Percentiles rank a stretch among this genome's conserved stretches.
Conservation (phyloP, 2,113 vertebrate species). For the Apodemus speciosus region DNA sequence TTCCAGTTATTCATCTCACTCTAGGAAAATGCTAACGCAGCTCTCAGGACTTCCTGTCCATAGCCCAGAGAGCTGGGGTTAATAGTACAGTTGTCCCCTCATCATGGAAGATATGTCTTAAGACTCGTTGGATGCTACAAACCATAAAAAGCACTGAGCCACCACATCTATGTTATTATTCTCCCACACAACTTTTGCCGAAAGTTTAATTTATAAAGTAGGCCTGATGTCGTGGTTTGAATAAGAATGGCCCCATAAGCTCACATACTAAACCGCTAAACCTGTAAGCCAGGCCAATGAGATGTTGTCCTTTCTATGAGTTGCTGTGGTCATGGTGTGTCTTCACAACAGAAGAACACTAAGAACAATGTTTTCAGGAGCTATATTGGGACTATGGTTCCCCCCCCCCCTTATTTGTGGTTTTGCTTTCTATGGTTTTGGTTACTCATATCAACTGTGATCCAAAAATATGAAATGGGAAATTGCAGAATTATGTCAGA, state of each 20-base stretch:
- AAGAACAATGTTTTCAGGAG: not conserved
- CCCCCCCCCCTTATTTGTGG: not conserved
- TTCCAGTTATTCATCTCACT: not conserved
- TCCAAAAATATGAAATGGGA: not conserved
- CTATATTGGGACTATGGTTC: too few relatives aligned
- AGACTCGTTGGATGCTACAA: not conserved
- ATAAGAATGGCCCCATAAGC: not conserved
- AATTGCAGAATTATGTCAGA: not conserved
- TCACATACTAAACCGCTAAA: not conserved
- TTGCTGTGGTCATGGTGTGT: not conserved
- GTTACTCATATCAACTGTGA: not conserved
- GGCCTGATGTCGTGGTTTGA: not conserved
- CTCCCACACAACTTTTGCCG: not conserved
- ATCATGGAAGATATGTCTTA: not conserved
- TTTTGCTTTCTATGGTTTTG: not conserved
- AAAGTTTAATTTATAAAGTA: not conserved
- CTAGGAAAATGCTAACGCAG: not conserved
- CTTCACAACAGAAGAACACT: not conserved
- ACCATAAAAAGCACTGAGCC: not conserved
- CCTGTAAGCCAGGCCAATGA: not conserved
- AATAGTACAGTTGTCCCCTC: not conserved
- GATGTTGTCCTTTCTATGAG: not conserved
- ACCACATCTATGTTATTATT: not conserved
- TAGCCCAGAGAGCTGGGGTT: not conserved
- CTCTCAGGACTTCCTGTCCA: not conserved